Conservation (phyloP, 2,888 invertebrate species). For the Heliconius charithonia region DNA sequence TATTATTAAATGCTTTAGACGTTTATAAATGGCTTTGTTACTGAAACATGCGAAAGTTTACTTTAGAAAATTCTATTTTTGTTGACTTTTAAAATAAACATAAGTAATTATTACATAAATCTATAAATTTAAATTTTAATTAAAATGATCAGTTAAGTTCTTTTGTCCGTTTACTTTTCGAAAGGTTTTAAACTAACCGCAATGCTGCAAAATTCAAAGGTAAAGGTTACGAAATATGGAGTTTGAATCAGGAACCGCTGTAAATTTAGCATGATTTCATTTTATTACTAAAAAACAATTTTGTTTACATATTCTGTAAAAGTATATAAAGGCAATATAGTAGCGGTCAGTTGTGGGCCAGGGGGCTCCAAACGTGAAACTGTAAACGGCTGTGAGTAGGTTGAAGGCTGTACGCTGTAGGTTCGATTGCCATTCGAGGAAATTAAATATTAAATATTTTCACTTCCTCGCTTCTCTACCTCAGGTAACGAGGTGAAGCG, state of each 20-base stretch:
- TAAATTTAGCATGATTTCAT: neutral
- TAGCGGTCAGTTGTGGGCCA: too few species aligned
- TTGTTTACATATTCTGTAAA: too few species aligned
- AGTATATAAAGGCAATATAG: too few species aligned
- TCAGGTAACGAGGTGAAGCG: too few species aligned
- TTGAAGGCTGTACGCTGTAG: too few species aligned
- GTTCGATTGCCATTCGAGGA: too few species aligned
- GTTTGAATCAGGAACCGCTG: neutral
- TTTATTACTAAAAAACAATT: too few species aligned
- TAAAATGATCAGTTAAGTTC: neutral
- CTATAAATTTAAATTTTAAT: neutral
- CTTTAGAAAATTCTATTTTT: neutral
- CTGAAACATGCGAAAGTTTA: neutral
- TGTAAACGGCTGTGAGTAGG: too few species aligned
- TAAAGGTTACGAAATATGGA: conserved; percentile 1
- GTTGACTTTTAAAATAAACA: neutral
- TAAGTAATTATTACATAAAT: neutral
- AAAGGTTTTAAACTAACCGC: conserved; percentile 8
- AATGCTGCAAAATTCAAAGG: conserved; percentile 20
- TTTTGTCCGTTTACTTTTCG: conserved; percentile 8
- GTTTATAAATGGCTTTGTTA: neutral
- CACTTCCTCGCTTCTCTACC: too few species aligned
- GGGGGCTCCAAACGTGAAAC: too few species aligned
- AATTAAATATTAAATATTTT: too few species aligned
- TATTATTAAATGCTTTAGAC: neutral